Evolutionary conservation across 2,888 invertebrate genomes (phyloP), one percentile per base, ranked within the genome.

Genomic region (Rhagonycha fulva): DNA sequence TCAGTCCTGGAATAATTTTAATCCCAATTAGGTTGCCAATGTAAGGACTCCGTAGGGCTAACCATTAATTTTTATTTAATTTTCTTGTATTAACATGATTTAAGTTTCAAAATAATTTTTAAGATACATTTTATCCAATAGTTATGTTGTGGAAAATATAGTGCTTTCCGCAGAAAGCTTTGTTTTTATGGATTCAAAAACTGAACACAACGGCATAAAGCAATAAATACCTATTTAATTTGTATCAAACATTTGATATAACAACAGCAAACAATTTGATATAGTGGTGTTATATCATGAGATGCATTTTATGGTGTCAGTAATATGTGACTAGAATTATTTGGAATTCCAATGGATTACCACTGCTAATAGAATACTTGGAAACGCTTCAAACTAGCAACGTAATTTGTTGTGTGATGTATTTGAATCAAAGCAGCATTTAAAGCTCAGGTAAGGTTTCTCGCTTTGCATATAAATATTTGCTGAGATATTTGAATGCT

Each of bases 351-450:
- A 14, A 66, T 24, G 63, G 63, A 66, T 66, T 66, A 66, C 63
- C 63, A 66, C 61, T 9, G 9, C 63, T 66, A 66, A 66, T 66
- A 66, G 63, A 66, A 66, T 66, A 66, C 63, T 66, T 24, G 63
- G 63, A 19, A 66, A 66, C 24, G 63, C 23, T 66, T 24, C 63
- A 66, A 66, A 66, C 63, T 66, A 66, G 24, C 63, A 66, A 66
- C 63, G 63, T 66, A 66, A 66, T 66, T 66, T 66, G 63, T 66
- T 66, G 63, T 26, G 24, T 66, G 63, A 66, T 66, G 63, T 66
- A 66, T 66, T 66, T 66, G 63, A 66, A 66, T 66, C 63, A 66
- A 66, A 66, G 63, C 63, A 66, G 26, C 26, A 26, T 24, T 66
- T 66, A 66, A 66, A 66, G 63, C 63, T 66, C 26, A 66, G 63